These are phyloP conservation scores for Neogobius melanostomus DNA, from an alignment of 2,113 vertebrate species.

Conservation along the genomic window DNA sequence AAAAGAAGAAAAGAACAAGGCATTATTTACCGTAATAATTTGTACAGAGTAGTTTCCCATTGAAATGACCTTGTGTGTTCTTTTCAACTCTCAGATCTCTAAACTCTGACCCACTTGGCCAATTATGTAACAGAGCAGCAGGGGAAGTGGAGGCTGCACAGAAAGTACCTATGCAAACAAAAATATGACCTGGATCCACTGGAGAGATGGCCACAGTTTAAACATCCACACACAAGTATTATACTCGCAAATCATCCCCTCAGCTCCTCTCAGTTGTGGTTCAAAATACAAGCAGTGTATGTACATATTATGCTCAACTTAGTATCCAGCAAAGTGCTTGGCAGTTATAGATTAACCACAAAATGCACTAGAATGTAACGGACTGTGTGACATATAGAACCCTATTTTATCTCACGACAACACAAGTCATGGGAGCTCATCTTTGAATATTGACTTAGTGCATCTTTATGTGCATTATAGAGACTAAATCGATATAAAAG, in stretches of 20 bases:
- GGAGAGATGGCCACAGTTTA: slow-evolving; percentile 13
- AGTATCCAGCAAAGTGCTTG: slow-evolving; percentile 40
- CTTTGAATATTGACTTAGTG: too few relatives aligned
- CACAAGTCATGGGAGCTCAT: neutral
- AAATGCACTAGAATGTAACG: slow-evolving; percentile 17
- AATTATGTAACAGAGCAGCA: slow-evolving; percentile 24
- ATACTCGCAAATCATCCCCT: neutral
- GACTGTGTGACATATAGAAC: slow-evolving; percentile 10
- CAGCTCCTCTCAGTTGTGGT: slow-evolving; percentile 35
- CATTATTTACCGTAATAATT: neutral
- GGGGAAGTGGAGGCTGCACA: slow-evolving; percentile 26
- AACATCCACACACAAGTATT: slow-evolving; percentile 29
- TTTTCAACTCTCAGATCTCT: neutral
- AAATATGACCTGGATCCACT: slow-evolving; percentile 23
- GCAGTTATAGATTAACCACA: slow-evolving; percentile 24
- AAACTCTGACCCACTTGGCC: slow-evolving; percentile 38
- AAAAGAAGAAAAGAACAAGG: too few relatives aligned
- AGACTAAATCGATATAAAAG: too few relatives aligned
- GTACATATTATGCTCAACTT: slow-evolving; percentile 58
- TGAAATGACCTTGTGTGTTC: neutral
- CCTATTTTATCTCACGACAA: neutral
- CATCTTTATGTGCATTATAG: too few relatives aligned
- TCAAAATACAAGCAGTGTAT: slow-evolving; percentile 28
- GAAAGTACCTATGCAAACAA: slow-evolving; percentile 42
- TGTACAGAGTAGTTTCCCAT: neutral